A percentile compares a stretch with the other conserved stretches of the same genome.
phyloP scores from a whole-genome alignment of 2,888 invertebrate genomes.

The Teleogryllus oceanicus region DNA sequence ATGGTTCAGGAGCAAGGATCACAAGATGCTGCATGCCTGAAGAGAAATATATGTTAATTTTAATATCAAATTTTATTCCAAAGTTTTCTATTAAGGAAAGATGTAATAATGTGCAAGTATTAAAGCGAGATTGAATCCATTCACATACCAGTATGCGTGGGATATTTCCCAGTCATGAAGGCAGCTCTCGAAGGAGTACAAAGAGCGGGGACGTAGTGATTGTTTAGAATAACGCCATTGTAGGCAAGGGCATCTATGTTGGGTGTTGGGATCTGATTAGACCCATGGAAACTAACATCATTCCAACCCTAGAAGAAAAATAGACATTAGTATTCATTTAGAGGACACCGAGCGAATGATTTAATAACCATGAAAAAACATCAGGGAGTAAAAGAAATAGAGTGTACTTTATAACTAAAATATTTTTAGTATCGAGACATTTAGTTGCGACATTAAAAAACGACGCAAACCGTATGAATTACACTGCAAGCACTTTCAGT shows the following conservation, averaged over 20 bases:
- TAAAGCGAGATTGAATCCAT: background rate
- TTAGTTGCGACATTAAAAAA: too few relatives aligned
- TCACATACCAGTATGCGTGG: constrained; percentile 49
- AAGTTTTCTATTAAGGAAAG: background rate
- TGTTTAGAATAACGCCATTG: constrained; percentile 53
- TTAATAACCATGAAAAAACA: too few relatives aligned
- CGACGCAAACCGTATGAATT: too few relatives aligned
- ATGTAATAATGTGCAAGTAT: too few relatives aligned
- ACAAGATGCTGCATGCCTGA: constrained; percentile 54
- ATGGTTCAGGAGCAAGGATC: constrained; percentile 50
- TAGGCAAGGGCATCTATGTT: constrained; percentile 55
- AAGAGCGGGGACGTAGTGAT: constrained; percentile 54
- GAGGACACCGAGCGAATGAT: too few relatives aligned
- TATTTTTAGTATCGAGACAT: too few relatives aligned
- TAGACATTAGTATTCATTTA: background rate
- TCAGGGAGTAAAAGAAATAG: too few relatives aligned
- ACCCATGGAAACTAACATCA: constrained; percentile 56
- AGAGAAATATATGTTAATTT: background rate
- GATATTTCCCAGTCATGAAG: constrained; percentile 51
- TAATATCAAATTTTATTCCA: background rate
- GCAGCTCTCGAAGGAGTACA: constrained; percentile 54
- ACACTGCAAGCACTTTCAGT: too few relatives aligned
- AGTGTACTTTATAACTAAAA: too few relatives aligned
- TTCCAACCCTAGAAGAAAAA: constrained; percentile 52
- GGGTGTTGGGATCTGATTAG: constrained; percentile 54